Base-by-base conservation (phyloP, 2,113 vertebrate species). In the Cyprinodon brontotheroides region DNA sequence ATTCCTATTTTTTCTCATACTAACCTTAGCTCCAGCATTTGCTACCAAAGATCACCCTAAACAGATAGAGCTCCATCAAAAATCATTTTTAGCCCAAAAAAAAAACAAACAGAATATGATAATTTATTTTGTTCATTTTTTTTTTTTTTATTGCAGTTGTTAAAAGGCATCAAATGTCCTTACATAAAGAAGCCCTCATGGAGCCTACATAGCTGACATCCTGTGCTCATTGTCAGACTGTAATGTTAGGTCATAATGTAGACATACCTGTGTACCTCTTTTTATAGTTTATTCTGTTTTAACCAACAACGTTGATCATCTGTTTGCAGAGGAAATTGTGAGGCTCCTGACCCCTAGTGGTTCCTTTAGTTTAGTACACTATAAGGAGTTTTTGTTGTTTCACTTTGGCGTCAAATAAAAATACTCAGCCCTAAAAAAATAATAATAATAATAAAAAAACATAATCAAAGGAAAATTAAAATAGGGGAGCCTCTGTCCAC, bases 321-420 rank as follows among this genome's bases (percentile, higher is more conserved):
- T 17, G 15, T 57, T 12, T 47, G 15, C 62, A 14, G 0, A 7
- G 57, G 53, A 74, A 53, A 53, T 12, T 80, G 72, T 66, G 72
- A 70, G 59, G 68, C n/a, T 88, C 82, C 89, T 78, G 85, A 88
- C 83, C 89, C 85, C 92, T 91, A 78, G 85, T 81, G 91, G 80
- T 45, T 3, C 2, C 13, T 13, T 4, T 0, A 5, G 9, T 39
- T 11, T 43, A 22, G 65, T 75, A 43, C 69, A 3, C 17, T 2
- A 1, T 29, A 57, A 36, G 29, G 11, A 47, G 4, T 10, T 53
- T 11, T 29, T 1, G 29, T 29, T 29, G 29, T 29, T 29, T 29
- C 1, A 29, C 29, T 29, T 29, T 29, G 29, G 29, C 1, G 29
- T 29, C 29, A 29, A 29, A 29, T 29, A 29, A 29, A 29, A 29